These are phyloP conservation scores for Oligia latruncula DNA, from an alignment of 2,888 invertebrate species.

Conservation along the genomic window DNA sequence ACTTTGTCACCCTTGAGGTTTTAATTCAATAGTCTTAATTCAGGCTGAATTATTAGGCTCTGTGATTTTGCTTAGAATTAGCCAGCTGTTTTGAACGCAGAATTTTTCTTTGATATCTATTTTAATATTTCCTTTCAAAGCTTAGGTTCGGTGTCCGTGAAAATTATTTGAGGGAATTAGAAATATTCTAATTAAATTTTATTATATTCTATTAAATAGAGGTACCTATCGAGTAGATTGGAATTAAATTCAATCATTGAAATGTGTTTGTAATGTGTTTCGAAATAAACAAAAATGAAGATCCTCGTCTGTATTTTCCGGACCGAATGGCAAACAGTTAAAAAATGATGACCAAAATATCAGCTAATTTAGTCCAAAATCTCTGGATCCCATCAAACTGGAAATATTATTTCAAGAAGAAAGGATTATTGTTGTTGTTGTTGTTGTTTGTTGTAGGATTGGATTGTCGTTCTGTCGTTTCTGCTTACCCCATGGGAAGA, in stretches of 20 bases:
- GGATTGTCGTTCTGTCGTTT: background rate
- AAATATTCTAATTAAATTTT: background rate
- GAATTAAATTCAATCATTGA: background rate
- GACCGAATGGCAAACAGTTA: background rate
- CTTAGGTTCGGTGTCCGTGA: constrained; percentile 19
- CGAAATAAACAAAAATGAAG: background rate
- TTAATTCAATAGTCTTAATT: constrained; percentile 35
- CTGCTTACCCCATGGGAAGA: background rate
- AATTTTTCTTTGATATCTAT: constrained; percentile 37
- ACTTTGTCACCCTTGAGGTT: constrained; percentile 21
- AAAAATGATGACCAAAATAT: background rate
- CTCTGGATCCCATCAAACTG: background rate
- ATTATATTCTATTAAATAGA: background rate
- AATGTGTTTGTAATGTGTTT: background rate
- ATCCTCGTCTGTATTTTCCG: background rate
- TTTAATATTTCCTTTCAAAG: constrained; percentile 32
- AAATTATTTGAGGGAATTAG: constrained; percentile 14
- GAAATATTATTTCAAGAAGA: background rate
- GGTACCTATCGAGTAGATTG: background rate
- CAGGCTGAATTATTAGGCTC: background rate
- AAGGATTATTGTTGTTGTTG: no score
- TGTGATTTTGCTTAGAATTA: constrained; percentile 5
- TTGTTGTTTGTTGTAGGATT: no score
- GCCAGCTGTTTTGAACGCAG: constrained; percentile 6
- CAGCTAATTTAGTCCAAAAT: background rate